Conservation (phyloP, 2,797 vertebrate species). For the Syngnathus rostellatus region DNA sequence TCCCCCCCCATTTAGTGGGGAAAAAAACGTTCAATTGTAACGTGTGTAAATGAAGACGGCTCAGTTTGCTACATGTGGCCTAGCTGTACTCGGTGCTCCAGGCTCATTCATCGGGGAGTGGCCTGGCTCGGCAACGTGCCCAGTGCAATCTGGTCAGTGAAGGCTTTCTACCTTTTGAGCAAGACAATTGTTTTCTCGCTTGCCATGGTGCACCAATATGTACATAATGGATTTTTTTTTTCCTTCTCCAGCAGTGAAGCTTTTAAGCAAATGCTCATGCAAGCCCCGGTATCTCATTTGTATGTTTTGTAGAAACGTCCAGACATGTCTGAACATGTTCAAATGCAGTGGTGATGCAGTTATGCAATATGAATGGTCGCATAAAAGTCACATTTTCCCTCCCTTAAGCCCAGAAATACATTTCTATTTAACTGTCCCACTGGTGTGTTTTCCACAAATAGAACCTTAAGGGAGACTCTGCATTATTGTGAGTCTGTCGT, state of each 20-base stretch:
- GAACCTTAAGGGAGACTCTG: not conserved
- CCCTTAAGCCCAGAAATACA: not conserved
- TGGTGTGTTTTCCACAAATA: not conserved
- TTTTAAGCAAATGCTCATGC: not conserved
- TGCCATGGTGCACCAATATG: not conserved
- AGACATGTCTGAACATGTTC: conserved; percentile 46
- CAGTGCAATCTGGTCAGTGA: conserved; percentile 2
- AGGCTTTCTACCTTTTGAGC: conserved; percentile 7
- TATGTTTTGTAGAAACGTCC: not conserved
- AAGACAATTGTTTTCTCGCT: not conserved
- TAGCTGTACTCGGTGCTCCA: not conserved
- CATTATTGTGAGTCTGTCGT: not conserved
- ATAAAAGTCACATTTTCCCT: not conserved
- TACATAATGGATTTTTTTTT: not conserved
- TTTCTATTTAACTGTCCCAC: not conserved
- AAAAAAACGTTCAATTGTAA: not conserved
- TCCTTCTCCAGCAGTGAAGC: not conserved
- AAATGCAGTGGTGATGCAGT: conserved; percentile 3
- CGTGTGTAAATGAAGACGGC: not conserved
- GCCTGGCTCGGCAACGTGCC: not conserved
- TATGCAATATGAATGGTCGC: not conserved
- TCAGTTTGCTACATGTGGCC: not conserved
- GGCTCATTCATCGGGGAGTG: not conserved
- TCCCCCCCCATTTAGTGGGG: not conserved
- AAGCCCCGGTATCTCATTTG: not conserved